Evolutionary conservation across 1,140 invertebrate species (phyloP), one percentile per base, ranked within the genome.

Genomic region (Neodiprion fabricii): DNA sequence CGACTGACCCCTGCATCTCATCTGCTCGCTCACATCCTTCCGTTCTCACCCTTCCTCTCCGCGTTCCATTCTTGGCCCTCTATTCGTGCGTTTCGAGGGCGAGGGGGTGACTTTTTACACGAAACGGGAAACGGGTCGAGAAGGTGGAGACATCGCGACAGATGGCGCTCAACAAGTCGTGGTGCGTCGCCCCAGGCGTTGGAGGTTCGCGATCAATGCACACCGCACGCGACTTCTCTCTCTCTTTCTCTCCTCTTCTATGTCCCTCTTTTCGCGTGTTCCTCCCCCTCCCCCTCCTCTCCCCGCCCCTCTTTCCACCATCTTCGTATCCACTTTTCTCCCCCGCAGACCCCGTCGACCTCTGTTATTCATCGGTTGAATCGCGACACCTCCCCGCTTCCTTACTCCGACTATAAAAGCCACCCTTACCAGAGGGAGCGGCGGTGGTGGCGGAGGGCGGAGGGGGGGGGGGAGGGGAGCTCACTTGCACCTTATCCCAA

Each of bases 121-220:
- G 48, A 8, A 48, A 71, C 53, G 17, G 61, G 71, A 77, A 50
- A 53, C 53, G 28, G 50, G 68, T 49, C 40, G 74, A 66, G 75
- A 75, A 67, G 71, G 72, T 61, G 47, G 66, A 74, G 79, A 74
- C 73, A 74, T 68, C 72, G 67, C 77, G 79, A 80, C 79, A 77
- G 79, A 80, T 80, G 78, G 75, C 78, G 77, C 77, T 80, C 79
- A 80, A 80, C 79, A 80, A 80, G 79, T 80, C 79, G 75, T 17
- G 67, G 40, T 61, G 53, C 48, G 49, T 53, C 73, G 72, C 73
- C 72, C 50, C 17, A n/a, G 47, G 69, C 67, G 71, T 61, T 9
- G 53, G 53, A 61, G 11, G 53, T 17, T 17, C 53, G 53, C 53
- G 53, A 61, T 61, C 53, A 17, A 61, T 61, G 11, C 53, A 61